Evolutionary conservation across 2,113 vertebrate species (phyloP).

Genomic region (Grus americana): DNA sequence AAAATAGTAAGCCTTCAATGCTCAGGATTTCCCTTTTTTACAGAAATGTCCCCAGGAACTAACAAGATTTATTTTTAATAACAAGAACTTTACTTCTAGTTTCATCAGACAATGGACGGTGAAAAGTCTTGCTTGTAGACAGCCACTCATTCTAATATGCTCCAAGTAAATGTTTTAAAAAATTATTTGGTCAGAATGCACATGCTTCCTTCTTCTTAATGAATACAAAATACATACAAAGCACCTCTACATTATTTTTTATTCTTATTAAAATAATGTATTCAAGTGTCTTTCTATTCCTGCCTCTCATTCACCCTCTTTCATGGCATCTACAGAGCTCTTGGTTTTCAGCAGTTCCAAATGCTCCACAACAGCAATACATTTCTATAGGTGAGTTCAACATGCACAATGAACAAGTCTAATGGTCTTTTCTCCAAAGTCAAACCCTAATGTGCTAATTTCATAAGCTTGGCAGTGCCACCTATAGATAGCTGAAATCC

Average conservation of each 20-base stretch:
- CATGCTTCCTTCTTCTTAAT: neutral
- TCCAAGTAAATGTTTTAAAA: neutral
- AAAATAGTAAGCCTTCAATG: slow-evolving; percentile 5
- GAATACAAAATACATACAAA: neutral
- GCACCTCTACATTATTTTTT: neutral
- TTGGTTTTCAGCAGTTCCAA: neutral
- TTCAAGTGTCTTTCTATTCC: neutral
- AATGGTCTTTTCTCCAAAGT: neutral
- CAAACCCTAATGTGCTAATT: neutral
- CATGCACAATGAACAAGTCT: neutral
- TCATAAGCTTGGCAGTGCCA: neutral
- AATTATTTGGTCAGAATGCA: neutral
- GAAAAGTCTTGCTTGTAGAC: neutral
- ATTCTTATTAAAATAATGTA: neutral
- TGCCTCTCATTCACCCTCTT: neutral
- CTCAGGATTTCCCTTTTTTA: slow-evolving; percentile 16
- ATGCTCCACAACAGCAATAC: neutral
- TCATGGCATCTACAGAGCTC: neutral
- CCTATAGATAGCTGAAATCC: neutral
- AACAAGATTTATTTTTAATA: neutral
- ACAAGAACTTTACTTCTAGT: neutral
- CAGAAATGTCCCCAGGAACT: neutral
- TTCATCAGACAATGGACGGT: neutral
- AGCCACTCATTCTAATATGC: neutral
- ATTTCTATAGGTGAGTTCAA: neutral